Base-by-base conservation (phyloP, 1,140 invertebrate species). In the Lutraria rhynchaena region DNA sequence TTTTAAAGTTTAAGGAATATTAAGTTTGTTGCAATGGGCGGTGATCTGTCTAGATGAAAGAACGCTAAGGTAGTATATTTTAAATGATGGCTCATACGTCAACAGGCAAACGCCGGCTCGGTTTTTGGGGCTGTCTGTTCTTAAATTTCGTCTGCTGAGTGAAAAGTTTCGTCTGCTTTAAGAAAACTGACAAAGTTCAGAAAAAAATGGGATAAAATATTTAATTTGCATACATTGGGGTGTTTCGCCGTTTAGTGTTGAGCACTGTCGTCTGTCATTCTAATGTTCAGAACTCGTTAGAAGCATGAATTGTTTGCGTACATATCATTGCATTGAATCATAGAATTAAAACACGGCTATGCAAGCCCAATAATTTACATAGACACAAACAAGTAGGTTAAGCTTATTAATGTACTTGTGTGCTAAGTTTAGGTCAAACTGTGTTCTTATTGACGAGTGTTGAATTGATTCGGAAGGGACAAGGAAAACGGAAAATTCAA, bases 1-100 rank as follows among this genome's bases (percentile, higher is more conserved):
- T 60, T 75, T 75, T 75, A 33, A 57, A 75, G 49, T 61, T 58
- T 75, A 49, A 37, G 35, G 57, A 75, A 75, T 60, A 75, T 61
- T 75, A 60, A 75, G 71, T 75, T 75, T 58, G 63, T 41, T 46
- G 63, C 29, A 24, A 46, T 31, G 63, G 63, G 63, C 63, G 63
- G 37, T 49, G 41, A 67, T 24, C n/a, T 46, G 31, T 19, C 3
- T 4, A 67, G 63, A 67, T 67, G 63, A 67, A 67, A 67, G 63
- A 46, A 31, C 41, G 22, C 41, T 1, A 29, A 31, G 22, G 17
- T 41, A 67, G 63, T 67, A 67, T 67, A 67, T 67, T 49, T 67
- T 17, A 67, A 37, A 46, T 31, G 63, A 31, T 67, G 63, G 44
- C 41, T 41, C 37, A 22, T 41, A 46, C 33, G 63, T 67, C 63